A percentile compares a stretch with the other conserved stretches of the same genome.
Conservation (phyloP, 2,797 vertebrate species). For the Bucorvus abyssinicus region DNA sequence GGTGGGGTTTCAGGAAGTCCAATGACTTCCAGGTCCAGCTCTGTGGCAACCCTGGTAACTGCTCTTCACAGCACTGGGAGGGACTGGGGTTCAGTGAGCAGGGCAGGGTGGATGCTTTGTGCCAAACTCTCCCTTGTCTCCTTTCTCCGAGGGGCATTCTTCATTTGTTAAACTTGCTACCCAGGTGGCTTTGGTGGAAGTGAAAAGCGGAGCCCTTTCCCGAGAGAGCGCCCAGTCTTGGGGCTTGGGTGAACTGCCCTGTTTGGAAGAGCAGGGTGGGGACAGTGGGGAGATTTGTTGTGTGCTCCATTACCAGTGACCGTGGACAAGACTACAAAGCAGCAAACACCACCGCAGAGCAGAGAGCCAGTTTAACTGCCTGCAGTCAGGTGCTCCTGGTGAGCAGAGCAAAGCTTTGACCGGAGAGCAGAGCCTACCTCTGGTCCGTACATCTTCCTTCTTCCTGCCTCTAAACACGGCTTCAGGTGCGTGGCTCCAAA, state of each 20-base stretch:
- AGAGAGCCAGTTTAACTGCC: not conserved
- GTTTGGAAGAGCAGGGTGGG: not conserved
- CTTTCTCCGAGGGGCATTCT: conserved; percentile 19
- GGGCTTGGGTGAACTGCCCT: not conserved
- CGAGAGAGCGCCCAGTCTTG: not conserved
- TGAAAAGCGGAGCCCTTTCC: not conserved
- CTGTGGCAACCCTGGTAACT: not conserved
- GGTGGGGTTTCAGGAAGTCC: not conserved
- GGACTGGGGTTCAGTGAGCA: not conserved
- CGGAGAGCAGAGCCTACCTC: not conserved
- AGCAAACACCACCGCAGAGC: not conserved
- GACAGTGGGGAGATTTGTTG: not conserved
- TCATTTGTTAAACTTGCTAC: conserved; percentile 5
- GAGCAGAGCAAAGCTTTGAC: not conserved
- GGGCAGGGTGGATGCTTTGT: not conserved
- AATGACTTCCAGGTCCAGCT: not conserved
- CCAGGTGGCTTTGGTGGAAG: not conserved
- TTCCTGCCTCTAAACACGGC: not conserved
- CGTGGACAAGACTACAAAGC: accelerated
- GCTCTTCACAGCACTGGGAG: not conserved
- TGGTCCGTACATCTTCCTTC: not conserved
- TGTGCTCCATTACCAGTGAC: not conserved
- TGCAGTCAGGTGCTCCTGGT: not conserved
- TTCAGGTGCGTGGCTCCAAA: not conserved
- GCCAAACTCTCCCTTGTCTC: conserved; percentile 20